Percentiles rank a stretch among this genome's conserved stretches.
Conservation (phyloP, 2,888 invertebrate species). For the Megastigmus dorsalis region DNA sequence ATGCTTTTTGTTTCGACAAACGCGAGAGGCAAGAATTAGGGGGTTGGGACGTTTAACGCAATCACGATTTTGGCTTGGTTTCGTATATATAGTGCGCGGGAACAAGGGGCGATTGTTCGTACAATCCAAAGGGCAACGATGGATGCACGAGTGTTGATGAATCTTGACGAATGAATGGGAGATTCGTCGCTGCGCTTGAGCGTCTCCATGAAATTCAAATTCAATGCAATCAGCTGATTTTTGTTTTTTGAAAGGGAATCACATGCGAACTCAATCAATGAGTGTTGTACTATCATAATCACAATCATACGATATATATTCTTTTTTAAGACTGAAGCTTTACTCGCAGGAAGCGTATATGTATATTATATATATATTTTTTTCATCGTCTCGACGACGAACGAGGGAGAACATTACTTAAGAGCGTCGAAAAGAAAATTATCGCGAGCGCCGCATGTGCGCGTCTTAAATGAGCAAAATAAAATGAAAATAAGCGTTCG, state of each 20-base stretch:
- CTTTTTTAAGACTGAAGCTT: constrained; percentile 36
- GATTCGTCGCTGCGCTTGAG: not conserved
- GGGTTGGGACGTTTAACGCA: too few relatives aligned
- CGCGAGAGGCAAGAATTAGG: too few relatives aligned
- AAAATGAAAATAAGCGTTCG: constrained; percentile 3
- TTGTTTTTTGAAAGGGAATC: not conserved
- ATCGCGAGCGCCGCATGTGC: too few relatives aligned
- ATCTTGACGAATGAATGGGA: not conserved
- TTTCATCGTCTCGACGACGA: not conserved
- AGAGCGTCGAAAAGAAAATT: not conserved
- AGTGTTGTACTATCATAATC: not conserved
- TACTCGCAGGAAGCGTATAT: not conserved
- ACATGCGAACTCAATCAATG: constrained; percentile 18
- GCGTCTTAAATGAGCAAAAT: not conserved
- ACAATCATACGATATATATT: not conserved
- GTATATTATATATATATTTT: constrained; percentile 9
- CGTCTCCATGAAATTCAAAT: not conserved
- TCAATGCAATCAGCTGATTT: constrained; percentile 29
- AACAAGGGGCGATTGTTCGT: constrained; percentile 11
- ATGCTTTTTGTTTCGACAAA: too few relatives aligned
- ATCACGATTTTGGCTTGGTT: too few relatives aligned
- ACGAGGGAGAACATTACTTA: not conserved
- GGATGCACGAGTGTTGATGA: too few relatives aligned
- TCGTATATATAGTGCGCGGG: too few relatives aligned
- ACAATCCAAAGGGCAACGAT: not conserved